Conservation (phyloP, 23 tunicate species). For the Styela clava region DNA sequence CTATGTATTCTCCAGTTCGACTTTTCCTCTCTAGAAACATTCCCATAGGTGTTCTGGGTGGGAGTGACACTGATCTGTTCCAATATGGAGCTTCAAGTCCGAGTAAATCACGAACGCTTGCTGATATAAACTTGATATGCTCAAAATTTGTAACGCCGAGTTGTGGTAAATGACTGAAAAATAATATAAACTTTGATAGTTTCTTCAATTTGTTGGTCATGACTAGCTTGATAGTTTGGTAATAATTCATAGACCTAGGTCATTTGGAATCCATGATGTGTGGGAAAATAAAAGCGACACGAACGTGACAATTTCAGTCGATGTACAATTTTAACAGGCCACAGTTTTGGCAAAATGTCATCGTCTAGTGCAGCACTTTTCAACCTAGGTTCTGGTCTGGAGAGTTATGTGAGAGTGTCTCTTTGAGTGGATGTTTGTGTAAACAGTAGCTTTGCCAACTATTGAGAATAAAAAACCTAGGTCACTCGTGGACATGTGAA, state of each 20-base stretch:
- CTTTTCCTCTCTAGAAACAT: slow-evolving; percentile 59
- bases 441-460: too few species aligned
- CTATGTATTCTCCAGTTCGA: slow-evolving; percentile 75
- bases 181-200: neutral
- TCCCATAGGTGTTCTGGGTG: slow-evolving; percentile 53
- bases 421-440: too few species aligned
- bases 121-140: slow-evolving; percentile 67
- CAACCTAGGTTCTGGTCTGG: too few species aligned
- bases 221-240: neutral
- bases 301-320: too few species aligned
- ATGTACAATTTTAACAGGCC: too few species aligned
- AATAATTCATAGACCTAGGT: neutral
- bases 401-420: too few species aligned
- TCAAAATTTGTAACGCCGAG: slow-evolving; percentile 82
- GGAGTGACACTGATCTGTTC: slow-evolving; percentile 74
- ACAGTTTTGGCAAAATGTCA: too few species aligned
- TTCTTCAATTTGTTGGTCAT: neutral
- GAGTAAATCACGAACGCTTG: slow-evolving; percentile 60
- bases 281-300: too few species aligned
- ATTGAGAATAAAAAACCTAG: too few species aligned
- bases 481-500: too few species aligned
- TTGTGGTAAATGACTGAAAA: slow-evolving; percentile 71
- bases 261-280: neutral
- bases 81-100: slow-evolving; percentile 57
- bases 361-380: too few species aligned